Percentiles rank a stretch among this genome's conserved stretches.
Evolutionary conservation across 2,888 invertebrate genomes (phyloP).

Genomic region (Myopa testacea): DNA sequence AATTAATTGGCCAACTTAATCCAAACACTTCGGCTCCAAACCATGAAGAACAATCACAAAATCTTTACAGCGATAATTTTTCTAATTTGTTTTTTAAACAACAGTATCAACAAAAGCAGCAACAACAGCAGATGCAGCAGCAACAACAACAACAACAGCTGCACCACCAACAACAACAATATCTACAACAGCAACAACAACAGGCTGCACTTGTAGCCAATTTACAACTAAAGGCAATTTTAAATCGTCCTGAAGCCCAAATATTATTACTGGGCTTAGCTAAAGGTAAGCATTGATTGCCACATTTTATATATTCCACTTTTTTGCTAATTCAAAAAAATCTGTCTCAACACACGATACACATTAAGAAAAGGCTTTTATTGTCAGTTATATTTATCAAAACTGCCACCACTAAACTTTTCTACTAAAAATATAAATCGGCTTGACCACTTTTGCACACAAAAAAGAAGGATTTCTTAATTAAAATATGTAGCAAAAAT

Average conservation of each 20-base stretch:
- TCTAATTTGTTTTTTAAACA: slow-evolving; percentile 63
- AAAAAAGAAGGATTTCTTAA: no score
- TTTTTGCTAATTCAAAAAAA: no score
- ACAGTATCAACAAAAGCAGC: slow-evolving; percentile 55
- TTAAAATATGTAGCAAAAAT: no score
- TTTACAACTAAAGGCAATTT: slow-evolving; percentile 62
- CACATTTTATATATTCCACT: no score
- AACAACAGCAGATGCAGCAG: slow-evolving; percentile 61
- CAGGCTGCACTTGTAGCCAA: slow-evolving; percentile 63
- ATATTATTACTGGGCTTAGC: slow-evolving; percentile 60
- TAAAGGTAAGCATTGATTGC: slow-evolving; percentile 54
- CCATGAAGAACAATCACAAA: slow-evolving; percentile 38
- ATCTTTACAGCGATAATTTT: slow-evolving; percentile 57
- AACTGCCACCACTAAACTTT: no score
- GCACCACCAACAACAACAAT: slow-evolving; percentile 60
- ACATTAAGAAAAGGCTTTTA: no score
- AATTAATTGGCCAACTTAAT: slow-evolving; percentile 57
- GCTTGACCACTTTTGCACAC: no score
- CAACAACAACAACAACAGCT: slow-evolving; percentile 57
- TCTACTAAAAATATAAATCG: no score
- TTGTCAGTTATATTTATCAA: no score
- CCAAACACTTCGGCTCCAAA: slow-evolving; percentile 40
- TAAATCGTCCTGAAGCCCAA: slow-evolving; percentile 63
- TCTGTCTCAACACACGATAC: no score
- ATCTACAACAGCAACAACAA: slow-evolving; percentile 62